phyloP scores from a whole-genome alignment of 64 coral and sea anemone species.

The Acropora yongei region DNA sequence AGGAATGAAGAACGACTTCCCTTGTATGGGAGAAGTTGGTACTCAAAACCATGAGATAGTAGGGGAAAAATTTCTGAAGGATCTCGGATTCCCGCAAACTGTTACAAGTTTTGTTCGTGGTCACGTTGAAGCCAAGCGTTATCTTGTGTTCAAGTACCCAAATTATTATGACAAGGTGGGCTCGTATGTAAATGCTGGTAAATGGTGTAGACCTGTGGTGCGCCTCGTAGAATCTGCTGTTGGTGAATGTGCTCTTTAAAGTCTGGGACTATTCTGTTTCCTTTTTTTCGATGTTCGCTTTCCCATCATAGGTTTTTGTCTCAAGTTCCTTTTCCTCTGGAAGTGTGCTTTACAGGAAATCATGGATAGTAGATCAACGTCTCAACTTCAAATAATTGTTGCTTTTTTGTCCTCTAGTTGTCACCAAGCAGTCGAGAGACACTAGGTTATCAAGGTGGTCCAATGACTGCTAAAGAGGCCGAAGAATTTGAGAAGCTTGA shows the following conservation, averaged over 20 bases:
- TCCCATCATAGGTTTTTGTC: too few species aligned
- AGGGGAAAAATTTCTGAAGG: slow-evolving; percentile 79
- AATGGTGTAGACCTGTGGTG: too few species aligned
- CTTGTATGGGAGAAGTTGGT: slow-evolving; percentile 77
- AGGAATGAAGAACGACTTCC: slow-evolving; percentile 63
- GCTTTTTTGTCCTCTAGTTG: slow-evolving; percentile 36
- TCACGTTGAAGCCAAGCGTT: slow-evolving; percentile 93
- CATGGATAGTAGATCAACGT: too few species aligned
- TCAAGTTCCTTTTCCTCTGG: too few species aligned
- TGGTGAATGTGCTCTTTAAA: too few species aligned
- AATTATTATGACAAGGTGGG: slow-evolving; percentile 79
- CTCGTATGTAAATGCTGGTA: too few species aligned
- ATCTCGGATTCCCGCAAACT: slow-evolving; percentile 78
- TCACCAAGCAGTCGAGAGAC: slow-evolving; percentile 84
- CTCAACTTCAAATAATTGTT: too few species aligned
- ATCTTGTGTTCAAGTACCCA: slow-evolving; percentile 79
- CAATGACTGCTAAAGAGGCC: slow-evolving; percentile 88
- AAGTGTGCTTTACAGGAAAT: too few species aligned
- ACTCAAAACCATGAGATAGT: slow-evolving; percentile 71
- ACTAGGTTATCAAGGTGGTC: slow-evolving; percentile 81
- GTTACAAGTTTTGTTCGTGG: slow-evolving; percentile 88
- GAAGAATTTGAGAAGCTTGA: slow-evolving; percentile 77
- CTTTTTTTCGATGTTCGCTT: too few species aligned
- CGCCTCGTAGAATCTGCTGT: too few species aligned
- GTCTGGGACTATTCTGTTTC: too few species aligned